These are phyloP conservation scores for Prorops nasuta DNA, from an alignment of 1,140 invertebrate species.

Conservation along the genomic window DNA sequence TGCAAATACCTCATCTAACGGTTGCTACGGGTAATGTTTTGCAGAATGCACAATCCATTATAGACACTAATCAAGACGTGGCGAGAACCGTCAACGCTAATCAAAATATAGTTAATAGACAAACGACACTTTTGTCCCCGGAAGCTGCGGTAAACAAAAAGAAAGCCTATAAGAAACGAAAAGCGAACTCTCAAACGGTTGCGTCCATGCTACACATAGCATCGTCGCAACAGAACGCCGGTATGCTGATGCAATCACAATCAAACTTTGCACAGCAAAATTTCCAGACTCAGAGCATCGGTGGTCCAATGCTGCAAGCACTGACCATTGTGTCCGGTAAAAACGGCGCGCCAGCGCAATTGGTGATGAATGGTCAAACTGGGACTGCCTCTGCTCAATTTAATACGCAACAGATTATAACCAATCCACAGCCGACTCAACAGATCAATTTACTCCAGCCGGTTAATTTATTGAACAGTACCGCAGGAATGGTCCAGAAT, in stretches of 20 bases:
- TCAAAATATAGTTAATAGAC: constrained; percentile 57
- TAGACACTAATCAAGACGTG: constrained; percentile 56
- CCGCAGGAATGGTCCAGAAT: constrained; percentile 71
- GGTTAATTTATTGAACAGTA: constrained; percentile 74
- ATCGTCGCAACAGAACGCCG: constrained; percentile 62
- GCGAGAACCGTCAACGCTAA: constrained; percentile 52
- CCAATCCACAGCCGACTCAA: constrained; percentile 69
- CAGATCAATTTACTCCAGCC: constrained; percentile 79
- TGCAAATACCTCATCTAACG: constrained; percentile 63
- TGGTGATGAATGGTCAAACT: constrained; percentile 70
- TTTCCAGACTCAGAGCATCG: constrained; percentile 48
- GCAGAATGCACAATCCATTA: constrained; percentile 59
- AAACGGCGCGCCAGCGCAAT: constrained; percentile 66
- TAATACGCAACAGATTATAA: constrained; percentile 67
- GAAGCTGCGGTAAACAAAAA: constrained; percentile 63
- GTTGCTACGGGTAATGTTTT: constrained; percentile 67
- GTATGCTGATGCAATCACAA: constrained; percentile 51
- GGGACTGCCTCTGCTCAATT: constrained; percentile 61
- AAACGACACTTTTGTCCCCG: constrained; percentile 65
- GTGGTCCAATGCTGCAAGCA: constrained; percentile 70
- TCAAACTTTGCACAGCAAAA: constrained; percentile 55
- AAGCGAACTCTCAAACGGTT: constrained; percentile 67
- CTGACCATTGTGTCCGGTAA: constrained; percentile 75
- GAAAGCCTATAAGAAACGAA: constrained; percentile 74
- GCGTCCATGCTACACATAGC: constrained; percentile 75